Conservation (phyloP, 2,888 invertebrate species). For the Drosophila picticornis region DNA sequence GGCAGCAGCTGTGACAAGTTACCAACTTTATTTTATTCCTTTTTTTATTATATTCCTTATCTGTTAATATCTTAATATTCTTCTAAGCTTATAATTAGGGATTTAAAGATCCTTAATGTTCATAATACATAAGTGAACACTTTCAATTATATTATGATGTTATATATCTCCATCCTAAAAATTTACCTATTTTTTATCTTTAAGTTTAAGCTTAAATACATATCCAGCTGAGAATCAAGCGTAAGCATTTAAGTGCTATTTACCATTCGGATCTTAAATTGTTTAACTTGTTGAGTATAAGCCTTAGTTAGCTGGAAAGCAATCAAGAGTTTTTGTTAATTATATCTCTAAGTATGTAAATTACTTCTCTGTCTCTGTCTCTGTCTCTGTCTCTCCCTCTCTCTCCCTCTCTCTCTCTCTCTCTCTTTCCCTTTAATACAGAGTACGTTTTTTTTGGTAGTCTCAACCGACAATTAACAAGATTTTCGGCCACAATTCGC, state of each 20-base stretch:
- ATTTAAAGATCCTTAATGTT: too few species aligned
- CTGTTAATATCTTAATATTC: background rate
- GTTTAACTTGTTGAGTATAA: too few species aligned
- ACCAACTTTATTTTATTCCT: background rate
- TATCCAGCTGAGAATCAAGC: background rate
- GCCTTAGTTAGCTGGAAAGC: background rate
- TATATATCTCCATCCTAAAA: too few species aligned
- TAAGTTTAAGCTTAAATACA: background rate
- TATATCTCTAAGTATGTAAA: background rate
- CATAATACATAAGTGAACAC: too few species aligned
- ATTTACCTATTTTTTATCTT: background rate
- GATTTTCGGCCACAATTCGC: conserved; percentile 35
- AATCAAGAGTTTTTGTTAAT: background rate
- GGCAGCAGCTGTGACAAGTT: conserved; percentile 18
- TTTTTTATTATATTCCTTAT: background rate
- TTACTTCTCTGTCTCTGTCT: background rate
- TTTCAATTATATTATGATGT: too few species aligned
- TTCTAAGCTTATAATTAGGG: background rate
- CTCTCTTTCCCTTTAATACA: background rate
- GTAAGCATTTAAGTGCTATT: background rate
- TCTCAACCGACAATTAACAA: conserved; percentile 55
- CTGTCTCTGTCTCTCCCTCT: background rate
- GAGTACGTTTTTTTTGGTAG: conserved; percentile 4
- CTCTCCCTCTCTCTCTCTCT: background rate
- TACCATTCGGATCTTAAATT: too few species aligned